These are phyloP conservation scores for Girardinus metallicus DNA, from an alignment of 2,797 vertebrate genomes.

Conservation along the genomic window DNA sequence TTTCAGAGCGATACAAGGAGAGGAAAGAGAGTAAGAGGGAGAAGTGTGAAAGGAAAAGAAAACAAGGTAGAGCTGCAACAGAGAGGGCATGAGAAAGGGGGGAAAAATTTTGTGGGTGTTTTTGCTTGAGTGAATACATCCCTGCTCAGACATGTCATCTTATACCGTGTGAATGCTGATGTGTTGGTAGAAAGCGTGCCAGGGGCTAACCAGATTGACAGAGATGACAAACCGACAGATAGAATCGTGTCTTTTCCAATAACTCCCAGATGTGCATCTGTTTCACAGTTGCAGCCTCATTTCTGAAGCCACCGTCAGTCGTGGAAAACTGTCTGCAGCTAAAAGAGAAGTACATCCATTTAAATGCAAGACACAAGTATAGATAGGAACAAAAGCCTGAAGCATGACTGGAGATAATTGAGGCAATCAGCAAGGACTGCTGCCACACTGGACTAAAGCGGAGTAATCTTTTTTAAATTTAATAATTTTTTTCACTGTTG, in stretches of 20 bases:
- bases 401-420: constrained; percentile 4
- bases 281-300: constrained; percentile 51
- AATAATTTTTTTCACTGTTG: background rate
- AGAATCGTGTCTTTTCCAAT: constrained; percentile 58
- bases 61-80: constrained; percentile 16
- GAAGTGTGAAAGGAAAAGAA: constrained; percentile 31
- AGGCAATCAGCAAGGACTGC: background rate
- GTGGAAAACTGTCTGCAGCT: constrained; percentile 48
- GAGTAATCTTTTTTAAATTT: background rate
- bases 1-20: constrained; percentile 49
- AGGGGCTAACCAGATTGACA: constrained; percentile 54
- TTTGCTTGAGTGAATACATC: constrained; percentile 44
- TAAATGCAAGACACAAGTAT: constrained; percentile 12
- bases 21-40: constrained; percentile 49
- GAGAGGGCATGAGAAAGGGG: constrained; percentile 27
- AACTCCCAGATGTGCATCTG: constrained; percentile 66
- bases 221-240: constrained; percentile 55
- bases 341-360: constrained; percentile 33
- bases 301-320: constrained; percentile 20
- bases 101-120: constrained; percentile 43
- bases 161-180: constrained; percentile 41
- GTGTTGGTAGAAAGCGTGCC: constrained; percentile 48
- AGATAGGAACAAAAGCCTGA: constrained; percentile 6
- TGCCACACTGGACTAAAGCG: background rate
- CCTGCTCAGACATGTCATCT: constrained; percentile 61